Evolutionary conservation across 2,797 vertebrate genomes (phyloP).

Genomic region (Chrysocyon brachyurus): DNA sequence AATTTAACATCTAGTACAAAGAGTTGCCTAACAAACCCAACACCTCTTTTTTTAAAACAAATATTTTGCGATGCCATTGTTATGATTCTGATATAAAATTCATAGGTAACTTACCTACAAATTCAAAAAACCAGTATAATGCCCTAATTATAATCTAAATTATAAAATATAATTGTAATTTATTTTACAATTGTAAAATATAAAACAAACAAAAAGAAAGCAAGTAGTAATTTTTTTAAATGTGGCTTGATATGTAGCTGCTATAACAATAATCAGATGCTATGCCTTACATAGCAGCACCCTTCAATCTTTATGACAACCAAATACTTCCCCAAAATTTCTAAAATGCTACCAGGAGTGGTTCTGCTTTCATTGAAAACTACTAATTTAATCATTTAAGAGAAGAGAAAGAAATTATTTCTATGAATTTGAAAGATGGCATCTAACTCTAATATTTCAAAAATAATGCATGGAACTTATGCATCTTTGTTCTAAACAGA

Average conservation of each 20-base stretch:
- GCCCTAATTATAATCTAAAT: neutral
- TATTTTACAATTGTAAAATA: constrained; percentile 15
- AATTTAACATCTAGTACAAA: neutral
- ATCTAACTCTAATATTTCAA: constrained; percentile 46
- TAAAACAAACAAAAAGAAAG: neutral
- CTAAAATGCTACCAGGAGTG: neutral
- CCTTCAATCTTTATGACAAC: neutral
- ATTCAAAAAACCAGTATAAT: neutral
- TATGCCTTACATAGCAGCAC: neutral
- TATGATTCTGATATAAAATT: neutral
- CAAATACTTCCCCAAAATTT: neutral
- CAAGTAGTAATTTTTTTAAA: neutral
- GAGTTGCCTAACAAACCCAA: neutral
- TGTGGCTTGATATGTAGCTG: neutral
- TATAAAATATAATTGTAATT: neutral
- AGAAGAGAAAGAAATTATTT: constrained; percentile 17
- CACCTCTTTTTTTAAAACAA: neutral
- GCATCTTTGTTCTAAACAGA: constrained; percentile 27
- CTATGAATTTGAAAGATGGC: neutral
- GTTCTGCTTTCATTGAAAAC: neutral
- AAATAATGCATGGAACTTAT: neutral
- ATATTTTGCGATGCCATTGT: neutral
- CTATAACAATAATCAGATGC: neutral
- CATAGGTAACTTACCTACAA: neutral
- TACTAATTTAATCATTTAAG: constrained; percentile 1